Percentiles rank a stretch among this genome's conserved stretches.
These are phyloP conservation scores for Drosophila neutralis DNA, from an alignment of 2,888 invertebrate genomes.

Conservation along the genomic window DNA sequence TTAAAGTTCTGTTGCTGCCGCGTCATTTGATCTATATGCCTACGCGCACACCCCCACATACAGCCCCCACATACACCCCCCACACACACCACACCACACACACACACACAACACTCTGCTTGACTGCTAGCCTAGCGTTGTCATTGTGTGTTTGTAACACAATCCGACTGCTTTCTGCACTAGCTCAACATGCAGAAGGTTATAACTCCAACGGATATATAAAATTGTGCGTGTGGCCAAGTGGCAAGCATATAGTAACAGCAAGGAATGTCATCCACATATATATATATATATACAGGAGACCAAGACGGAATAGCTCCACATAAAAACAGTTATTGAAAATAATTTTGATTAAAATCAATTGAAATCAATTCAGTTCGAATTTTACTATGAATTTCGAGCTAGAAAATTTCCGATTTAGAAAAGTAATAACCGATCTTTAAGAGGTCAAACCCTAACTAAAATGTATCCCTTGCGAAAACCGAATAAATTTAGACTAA, in stretches of 20 bases:
- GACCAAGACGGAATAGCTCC: neutral
- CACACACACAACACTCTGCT: slow-evolving; percentile 28
- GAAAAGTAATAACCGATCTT: neutral
- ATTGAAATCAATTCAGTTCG: neutral
- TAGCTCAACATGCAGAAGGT: slow-evolving; percentile 23
- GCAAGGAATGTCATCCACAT: neutral
- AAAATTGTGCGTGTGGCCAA: slow-evolving; percentile 11
- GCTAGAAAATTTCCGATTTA: neutral
- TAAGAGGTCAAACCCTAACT: neutral
- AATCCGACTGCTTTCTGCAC: slow-evolving; percentile 28
- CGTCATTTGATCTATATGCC: slow-evolving; percentile 69
- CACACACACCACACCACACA: neutral
- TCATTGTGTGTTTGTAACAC: slow-evolving; percentile 53
- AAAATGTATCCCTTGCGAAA: neutral
- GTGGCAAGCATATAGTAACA: slow-evolving; percentile 17
- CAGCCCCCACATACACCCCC: neutral
- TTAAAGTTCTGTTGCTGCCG: slow-evolving; percentile 79
- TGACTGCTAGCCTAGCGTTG: slow-evolving; percentile 44
- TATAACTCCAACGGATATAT: slow-evolving; percentile 18
- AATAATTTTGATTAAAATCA: neutral
- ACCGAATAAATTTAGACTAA: neutral
- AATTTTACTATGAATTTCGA: neutral
- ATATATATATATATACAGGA: neutral
- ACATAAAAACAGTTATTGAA: neutral
- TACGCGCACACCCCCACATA: neutral